These are phyloP conservation scores for Agrochola circellaris DNA, from an alignment of 2,888 invertebrate species.

Conservation along the genomic window DNA sequence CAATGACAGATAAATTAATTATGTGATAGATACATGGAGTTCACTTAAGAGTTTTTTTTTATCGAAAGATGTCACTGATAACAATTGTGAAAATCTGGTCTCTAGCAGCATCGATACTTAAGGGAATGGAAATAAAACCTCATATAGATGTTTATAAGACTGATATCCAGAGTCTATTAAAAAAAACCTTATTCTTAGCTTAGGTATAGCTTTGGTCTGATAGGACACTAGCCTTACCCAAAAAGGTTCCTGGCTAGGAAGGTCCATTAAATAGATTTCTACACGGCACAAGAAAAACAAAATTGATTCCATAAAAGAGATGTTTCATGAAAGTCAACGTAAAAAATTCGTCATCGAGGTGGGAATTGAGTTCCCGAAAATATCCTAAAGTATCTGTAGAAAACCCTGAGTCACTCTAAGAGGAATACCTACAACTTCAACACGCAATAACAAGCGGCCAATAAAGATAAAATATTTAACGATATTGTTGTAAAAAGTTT, in stretches of 20 bases:
- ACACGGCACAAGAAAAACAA: background rate
- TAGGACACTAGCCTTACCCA: no score
- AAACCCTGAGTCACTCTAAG: background rate
- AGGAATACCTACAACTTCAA: slow-evolving; percentile 4
- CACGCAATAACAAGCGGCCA: slow-evolving; percentile 34
- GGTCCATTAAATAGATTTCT: background rate
- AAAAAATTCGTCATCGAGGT: background rate
- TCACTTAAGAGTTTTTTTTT: background rate
- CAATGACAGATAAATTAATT: no score
- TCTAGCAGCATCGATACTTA: background rate
- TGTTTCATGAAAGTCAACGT: background rate
- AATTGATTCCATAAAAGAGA: no score
- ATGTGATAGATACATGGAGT: no score
- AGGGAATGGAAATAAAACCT: background rate
- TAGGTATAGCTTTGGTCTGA: no score
- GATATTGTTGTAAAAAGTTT: slow-evolving; percentile 62
- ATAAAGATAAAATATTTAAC: slow-evolving; percentile 59
- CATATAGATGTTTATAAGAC: background rate
- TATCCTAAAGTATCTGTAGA: background rate
- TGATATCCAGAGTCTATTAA: background rate
- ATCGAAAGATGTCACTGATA: background rate
- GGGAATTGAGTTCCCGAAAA: background rate
- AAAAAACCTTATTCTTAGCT: background rate
- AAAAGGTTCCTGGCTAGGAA: background rate
- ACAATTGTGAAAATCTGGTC: background rate